Conservation (phyloP, 1,140 invertebrate species). For the Tetragonula clypearis region DNA sequence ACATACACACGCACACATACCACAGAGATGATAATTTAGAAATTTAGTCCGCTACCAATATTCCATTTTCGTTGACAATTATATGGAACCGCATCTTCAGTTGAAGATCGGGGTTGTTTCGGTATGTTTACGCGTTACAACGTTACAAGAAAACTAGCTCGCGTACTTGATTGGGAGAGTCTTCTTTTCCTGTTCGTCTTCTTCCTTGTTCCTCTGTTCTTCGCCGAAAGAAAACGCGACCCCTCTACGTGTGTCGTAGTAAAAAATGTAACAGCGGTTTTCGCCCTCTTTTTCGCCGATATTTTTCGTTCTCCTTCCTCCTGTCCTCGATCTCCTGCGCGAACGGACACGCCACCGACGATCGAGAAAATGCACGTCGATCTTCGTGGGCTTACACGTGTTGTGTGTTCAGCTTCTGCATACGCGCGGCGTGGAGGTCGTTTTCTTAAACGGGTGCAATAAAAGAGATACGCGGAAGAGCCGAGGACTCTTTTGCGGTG, state of each 20-base stretch:
- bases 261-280: background rate
- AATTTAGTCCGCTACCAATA: background rate
- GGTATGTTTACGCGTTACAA: background rate
- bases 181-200: background rate
- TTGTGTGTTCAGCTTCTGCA: background rate
- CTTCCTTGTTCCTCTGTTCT: background rate
- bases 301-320: constrained; percentile 1
- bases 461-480: background rate
- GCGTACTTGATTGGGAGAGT: background rate
- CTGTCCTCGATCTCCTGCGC: background rate
- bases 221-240: too few species aligned
- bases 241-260: too few species aligned
- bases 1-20: background rate
- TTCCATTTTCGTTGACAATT: background rate
- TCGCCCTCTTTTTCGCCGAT: background rate
- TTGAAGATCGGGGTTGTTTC: background rate
- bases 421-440: background rate
- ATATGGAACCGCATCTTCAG: background rate
- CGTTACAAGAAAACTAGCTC: background rate
- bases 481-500: background rate
- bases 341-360: background rate
- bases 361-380: background rate
- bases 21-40: background rate
- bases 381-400: background rate
- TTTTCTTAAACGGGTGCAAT: constrained; percentile 47